Base-by-base conservation (phyloP, 2,113 vertebrate genomes). In the Corvus hawaiiensis region DNA sequence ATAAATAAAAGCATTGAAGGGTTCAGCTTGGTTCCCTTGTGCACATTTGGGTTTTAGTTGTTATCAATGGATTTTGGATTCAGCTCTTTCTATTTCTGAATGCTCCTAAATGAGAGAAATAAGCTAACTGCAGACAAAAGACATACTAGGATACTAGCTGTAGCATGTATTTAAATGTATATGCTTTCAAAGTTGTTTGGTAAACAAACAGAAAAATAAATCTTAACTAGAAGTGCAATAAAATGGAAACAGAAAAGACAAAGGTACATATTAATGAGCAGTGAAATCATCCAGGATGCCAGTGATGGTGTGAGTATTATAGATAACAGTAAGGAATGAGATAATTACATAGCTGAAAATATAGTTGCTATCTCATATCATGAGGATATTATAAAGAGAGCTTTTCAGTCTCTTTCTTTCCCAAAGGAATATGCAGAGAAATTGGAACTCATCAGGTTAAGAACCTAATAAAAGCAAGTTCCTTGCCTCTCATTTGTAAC, bases 341-440 rank as follows among this genome's bases (percentile, higher is more conserved):
- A 93, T 94, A 94, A 97, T 95, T 97, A 91, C 48, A 58, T 46
- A 84, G 48, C 48, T 96, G 61, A 91, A 93, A 84, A 93, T 63
- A 94, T 21, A 88, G 77, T 61, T 93, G 54, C 26, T 83, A 84
- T 96, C 67, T 94, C 54, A 44, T 94, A 92, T 94, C 58, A 93
- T 66, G 17, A 44, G 55, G n/a, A 75, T 96, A 89, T 92, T 92
- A 87, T 49, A 94, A 94, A 93, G n/a, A 20, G 24, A 84, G 19
- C 8, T 54, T 77, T 63, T 94, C 37, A 72, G 35, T 67, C 51
- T 74, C 43, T 79, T 82, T 76, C 6, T 51, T 80, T 92, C 71
- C 55, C 66, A 52, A 43, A 94, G 67, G 37, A 97, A 68, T 61
- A 85, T 58, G 5, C 17, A 51, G 19, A 86, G 84, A 97, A 97